These are phyloP conservation scores for Platysternon megacephalum DNA, from an alignment of 2,113 vertebrate species.

Conservation along the genomic window DNA sequence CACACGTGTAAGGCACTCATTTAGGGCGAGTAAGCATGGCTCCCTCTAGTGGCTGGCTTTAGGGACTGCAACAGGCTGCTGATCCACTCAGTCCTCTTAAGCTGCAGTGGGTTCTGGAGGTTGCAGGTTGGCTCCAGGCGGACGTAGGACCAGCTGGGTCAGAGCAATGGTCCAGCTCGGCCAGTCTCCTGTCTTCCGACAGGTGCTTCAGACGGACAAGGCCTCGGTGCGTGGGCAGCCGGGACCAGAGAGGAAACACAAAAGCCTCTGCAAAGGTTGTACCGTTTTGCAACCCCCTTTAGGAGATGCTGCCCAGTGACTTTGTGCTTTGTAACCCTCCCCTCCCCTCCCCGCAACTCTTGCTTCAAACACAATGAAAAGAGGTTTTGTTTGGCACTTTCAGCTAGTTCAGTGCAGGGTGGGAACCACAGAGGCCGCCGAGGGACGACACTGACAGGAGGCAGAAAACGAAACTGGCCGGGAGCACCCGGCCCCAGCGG, in stretches of 20 bases:
- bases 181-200: no score
- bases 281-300: not conserved
- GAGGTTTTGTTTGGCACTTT: not conserved
- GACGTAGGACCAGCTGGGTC: not conserved
- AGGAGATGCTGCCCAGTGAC: not conserved
- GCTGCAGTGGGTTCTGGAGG: not conserved
- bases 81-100: no score
- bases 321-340: not conserved
- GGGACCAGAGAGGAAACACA: not conserved
- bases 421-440: not conserved
- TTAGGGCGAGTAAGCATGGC: not conserved
- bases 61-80: not conserved
- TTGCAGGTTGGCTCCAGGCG: not conserved
- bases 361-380: not conserved
- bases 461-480: no score
- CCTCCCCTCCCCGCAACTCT: not conserved
- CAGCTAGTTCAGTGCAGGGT: not conserved
- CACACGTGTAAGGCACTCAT: not conserved
- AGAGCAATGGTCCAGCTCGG: not conserved
- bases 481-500: no score
- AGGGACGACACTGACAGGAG: no score
- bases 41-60: not conserved
- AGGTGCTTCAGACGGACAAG: no score
- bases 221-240: no score
- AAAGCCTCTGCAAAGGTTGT: not conserved